phyloP scores from a whole-genome alignment of 2,797 vertebrate species.

The Thripadectes ignobilis region DNA sequence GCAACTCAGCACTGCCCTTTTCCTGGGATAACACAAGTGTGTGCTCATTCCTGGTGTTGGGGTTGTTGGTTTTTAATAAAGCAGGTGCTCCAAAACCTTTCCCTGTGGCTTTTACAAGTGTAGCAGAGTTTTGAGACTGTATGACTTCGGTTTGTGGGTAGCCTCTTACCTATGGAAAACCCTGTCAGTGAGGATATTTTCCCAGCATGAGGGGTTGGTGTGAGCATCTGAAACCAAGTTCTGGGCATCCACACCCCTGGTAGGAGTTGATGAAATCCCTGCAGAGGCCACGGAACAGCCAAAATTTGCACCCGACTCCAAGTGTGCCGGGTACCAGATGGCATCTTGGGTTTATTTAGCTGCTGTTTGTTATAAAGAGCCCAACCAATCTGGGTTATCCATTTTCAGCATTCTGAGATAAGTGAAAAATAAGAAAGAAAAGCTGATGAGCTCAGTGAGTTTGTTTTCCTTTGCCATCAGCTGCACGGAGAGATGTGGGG shows the following conservation, averaged over 20 bases:
- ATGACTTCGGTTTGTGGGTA: background rate
- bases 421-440: background rate
- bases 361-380: background rate
- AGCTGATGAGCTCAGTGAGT: rapidly evolving
- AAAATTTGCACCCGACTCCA: background rate
- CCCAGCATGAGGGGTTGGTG: rapidly evolving
- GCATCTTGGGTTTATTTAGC: background rate
- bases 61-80: background rate
- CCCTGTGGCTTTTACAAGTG: background rate
- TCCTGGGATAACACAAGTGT: background rate
- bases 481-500: background rate
- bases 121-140: background rate
- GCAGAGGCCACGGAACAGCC: background rate
- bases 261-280: background rate
- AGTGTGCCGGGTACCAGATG: background rate
- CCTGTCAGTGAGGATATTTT: background rate
- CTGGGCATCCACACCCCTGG: background rate
- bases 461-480: background rate
- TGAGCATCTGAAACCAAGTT: background rate
- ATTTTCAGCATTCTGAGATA: background rate
- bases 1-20: background rate
- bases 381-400: background rate
- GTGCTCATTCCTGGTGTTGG: background rate
- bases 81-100: background rate
- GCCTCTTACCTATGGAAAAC: background rate